Evolutionary conservation across 2,888 invertebrate species (phyloP).

Genomic region (Therioaphis trifolii): DNA sequence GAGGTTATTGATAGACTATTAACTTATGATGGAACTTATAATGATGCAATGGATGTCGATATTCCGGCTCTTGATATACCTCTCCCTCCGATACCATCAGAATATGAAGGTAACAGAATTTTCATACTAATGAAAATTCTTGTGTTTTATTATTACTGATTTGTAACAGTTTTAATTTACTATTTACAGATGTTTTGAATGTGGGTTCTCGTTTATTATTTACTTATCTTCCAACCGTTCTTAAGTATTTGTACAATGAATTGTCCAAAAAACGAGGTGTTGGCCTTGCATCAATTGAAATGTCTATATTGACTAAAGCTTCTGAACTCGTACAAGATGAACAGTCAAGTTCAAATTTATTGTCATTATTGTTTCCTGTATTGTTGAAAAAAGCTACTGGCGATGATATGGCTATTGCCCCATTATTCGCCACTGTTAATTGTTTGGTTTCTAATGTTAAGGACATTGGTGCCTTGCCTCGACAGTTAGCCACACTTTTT

Average conservation of each 20-base stretch:
- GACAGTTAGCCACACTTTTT: slow-evolving; percentile 79
- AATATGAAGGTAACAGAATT: slow-evolving; percentile 46
- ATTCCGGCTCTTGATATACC: slow-evolving; percentile 51
- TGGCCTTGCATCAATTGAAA: slow-evolving; percentile 76
- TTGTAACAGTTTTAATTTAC: neutral
- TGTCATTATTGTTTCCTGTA: slow-evolving; percentile 80
- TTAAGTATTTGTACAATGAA: slow-evolving; percentile 77
- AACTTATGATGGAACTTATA: slow-evolving; percentile 75
- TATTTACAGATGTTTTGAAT: slow-evolving; percentile 40
- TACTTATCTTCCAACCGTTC: slow-evolving; percentile 78
- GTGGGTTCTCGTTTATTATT: slow-evolving; percentile 72
- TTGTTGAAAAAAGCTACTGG: slow-evolving; percentile 76
- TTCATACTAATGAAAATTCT: neutral
- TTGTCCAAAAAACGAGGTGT: slow-evolving; percentile 73
- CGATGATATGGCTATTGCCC: slow-evolving; percentile 77
- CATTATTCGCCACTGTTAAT: slow-evolving; percentile 78
- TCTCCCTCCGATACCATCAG: slow-evolving; percentile 31
- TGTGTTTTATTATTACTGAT: no score
- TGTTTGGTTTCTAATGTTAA: slow-evolving; percentile 80
- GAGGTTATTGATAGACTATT: slow-evolving; percentile 82
- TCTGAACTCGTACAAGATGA: slow-evolving; percentile 76
- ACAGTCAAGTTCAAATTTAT: slow-evolving; percentile 76
- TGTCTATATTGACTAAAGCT: slow-evolving; percentile 80
- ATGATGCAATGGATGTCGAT: slow-evolving; percentile 68
- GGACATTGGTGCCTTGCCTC: slow-evolving; percentile 76